Conservation (phyloP, 2,888 invertebrate genomes). For the Leptogaster cylindrica region DNA sequence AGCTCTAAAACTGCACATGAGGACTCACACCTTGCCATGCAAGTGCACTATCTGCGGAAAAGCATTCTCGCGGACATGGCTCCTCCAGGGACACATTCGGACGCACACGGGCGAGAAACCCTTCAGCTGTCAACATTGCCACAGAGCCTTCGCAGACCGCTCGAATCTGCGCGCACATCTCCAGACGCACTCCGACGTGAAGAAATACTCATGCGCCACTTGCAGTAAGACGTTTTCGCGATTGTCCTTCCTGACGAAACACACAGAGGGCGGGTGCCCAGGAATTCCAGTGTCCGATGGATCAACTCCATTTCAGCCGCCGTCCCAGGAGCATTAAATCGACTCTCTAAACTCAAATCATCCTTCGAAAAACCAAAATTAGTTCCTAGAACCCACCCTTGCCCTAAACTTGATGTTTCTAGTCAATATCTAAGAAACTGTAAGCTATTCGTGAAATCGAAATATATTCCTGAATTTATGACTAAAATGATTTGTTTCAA, state of each 20-base stretch:
- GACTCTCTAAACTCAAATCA: too few species aligned
- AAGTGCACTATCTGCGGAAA: conserved; percentile 96
- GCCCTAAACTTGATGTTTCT: not conserved
- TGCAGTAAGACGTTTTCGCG: conserved; percentile 97
- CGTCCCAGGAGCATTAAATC: conserved; percentile 22
- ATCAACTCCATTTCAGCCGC: conserved; percentile 8
- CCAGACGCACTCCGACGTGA: conserved; percentile 97
- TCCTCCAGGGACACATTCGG: conserved; percentile 95
- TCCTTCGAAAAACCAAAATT: too few species aligned
- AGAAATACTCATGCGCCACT: conserved; percentile 92
- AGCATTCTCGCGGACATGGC: conserved; percentile 96
- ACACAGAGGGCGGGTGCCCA: conserved; percentile 87
- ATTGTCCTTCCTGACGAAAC: conserved; percentile 94
- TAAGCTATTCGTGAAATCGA: not conserved
- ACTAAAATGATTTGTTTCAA: too few species aligned
- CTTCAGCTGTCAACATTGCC: conserved; percentile 93
- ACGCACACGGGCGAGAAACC: conserved; percentile 99
- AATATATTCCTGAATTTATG: not conserved
- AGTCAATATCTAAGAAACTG: conserved; percentile 10
- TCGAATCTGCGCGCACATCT: conserved; percentile 96
- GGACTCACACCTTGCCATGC: conserved; percentile 97
- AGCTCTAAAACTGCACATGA: conserved; percentile 98
- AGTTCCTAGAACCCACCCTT: conserved; percentile 50
- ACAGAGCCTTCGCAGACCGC: conserved; percentile 95
- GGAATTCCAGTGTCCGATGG: conserved; percentile 55